Percentiles rank a stretch among this genome's conserved stretches.
Conservation (phyloP, 2,113 vertebrate genomes). For the Esox niger region DNA sequence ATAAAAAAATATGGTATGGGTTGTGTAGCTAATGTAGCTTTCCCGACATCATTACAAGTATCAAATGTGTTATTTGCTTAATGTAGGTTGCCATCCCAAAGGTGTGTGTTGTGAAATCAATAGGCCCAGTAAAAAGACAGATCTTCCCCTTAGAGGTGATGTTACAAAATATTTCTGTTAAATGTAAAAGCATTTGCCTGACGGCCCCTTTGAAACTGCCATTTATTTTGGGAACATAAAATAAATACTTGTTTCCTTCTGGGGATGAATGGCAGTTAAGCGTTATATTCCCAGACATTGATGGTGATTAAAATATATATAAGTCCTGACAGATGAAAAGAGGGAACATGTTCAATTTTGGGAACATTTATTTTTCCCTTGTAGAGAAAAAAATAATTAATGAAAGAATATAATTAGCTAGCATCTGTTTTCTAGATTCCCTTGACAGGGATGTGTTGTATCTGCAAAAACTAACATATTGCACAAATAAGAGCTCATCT, state of each 20-base stretch:
- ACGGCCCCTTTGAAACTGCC: neutral
- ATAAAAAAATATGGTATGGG: neutral
- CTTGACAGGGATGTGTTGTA: neutral
- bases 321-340: neutral
- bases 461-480: neutral
- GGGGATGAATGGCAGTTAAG: slow-evolving; percentile 3
- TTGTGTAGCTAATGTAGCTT: neutral
- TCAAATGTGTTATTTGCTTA: neutral
- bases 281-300: slow-evolving; percentile 10
- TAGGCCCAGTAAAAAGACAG: neutral
- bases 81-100: neutral
- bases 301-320: slow-evolving; percentile 12
- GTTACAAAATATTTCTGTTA: neutral
- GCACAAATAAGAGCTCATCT: neutral
- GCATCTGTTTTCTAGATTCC: neutral
- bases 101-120: neutral
- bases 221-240: slow-evolving; percentile 21
- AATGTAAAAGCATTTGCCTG: neutral
- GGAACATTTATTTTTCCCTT: slow-evolving; percentile 1
- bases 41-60: neutral
- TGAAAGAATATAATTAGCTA: slow-evolving; percentile 11
- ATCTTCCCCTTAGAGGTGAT: neutral
- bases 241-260: slow-evolving; percentile 22
- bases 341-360: slow-evolving; percentile 5
- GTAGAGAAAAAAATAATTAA: neutral